phyloP scores from a whole-genome alignment of 2,888 invertebrate genomes.

The Ornithoptera priamus region DNA sequence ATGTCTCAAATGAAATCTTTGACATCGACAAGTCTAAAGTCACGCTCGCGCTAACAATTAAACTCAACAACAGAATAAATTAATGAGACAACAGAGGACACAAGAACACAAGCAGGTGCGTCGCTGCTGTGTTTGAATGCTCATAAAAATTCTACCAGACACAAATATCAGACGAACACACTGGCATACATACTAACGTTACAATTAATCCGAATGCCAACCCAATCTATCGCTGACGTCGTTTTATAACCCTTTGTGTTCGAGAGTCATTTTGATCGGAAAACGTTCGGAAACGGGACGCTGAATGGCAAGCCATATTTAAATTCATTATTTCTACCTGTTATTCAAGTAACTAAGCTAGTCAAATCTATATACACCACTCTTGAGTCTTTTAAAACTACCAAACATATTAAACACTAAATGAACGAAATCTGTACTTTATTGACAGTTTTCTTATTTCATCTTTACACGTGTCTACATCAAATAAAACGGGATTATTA shows the following conservation, averaged over 20 bases:
- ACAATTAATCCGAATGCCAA: conserved; percentile 59
- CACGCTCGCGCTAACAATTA: conserved; percentile 29
- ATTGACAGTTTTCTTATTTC: too few relatives aligned
- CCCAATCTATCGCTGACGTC: conserved; percentile 54
- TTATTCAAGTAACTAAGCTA: not conserved
- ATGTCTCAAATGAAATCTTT: conserved; percentile 17
- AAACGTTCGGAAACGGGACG: conserved; percentile 57
- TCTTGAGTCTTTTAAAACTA: not conserved
- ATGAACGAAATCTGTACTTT: too few relatives aligned
- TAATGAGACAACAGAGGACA: conserved; percentile 26
- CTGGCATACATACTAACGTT: conserved; percentile 40
- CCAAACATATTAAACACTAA: not conserved
- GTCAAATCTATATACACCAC: not conserved
- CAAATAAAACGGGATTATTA: too few relatives aligned
- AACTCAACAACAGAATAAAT: conserved; percentile 26
- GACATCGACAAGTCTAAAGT: conserved; percentile 22
- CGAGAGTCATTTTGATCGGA: conserved; percentile 67
- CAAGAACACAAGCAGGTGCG: conserved; percentile 25
- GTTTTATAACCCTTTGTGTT: conserved; percentile 71
- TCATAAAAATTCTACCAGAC: conserved; percentile 37
- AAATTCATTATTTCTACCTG: not conserved
- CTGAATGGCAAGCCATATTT: conserved; percentile 47
- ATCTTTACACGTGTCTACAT: too few relatives aligned
- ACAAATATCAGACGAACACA: conserved; percentile 40
- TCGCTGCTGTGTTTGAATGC: conserved; percentile 29